A percentile compares a stretch with the other conserved stretches of the same genome.
Evolutionary conservation across 37 sponge, comb jelly and placozoan species (phyloP).

Genomic region (Chondrilla cf. caribensis): DNA sequence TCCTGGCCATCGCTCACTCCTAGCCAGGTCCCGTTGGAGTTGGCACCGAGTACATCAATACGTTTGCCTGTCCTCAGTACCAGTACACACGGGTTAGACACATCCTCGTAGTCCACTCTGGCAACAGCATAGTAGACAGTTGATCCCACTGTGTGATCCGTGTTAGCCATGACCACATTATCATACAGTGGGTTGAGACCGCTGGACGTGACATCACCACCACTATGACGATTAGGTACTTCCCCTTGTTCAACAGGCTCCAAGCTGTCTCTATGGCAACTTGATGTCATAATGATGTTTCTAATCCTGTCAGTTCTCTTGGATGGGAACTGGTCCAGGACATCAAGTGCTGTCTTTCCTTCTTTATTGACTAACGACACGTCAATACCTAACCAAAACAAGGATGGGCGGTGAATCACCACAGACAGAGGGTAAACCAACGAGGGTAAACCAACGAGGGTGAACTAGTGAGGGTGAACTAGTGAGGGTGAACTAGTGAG

Average conservation of each 20-base stretch:
- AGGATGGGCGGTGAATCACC: background rate
- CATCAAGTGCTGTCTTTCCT: slow-evolving; percentile 48
- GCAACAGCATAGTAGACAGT: background rate
- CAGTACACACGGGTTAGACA: background rate
- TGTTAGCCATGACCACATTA: background rate
- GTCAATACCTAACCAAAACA: slow-evolving; percentile 21
- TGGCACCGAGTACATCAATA: background rate
- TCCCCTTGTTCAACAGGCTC: background rate
- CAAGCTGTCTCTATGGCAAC: background rate
- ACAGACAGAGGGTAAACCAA: background rate
- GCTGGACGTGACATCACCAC: background rate
- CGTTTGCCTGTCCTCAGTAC: background rate
- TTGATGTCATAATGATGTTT: slow-evolving; percentile 20
- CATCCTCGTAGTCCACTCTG: slow-evolving; percentile 7
- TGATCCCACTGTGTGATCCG: no score
- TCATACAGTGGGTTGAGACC: background rate
- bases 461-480: no score
- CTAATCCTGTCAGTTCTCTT: slow-evolving; percentile 24
- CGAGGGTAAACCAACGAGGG: no score
- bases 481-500: no score
- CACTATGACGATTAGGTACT: background rate
- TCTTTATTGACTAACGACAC: slow-evolving; percentile 34
- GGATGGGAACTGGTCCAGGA: slow-evolving; percentile 40
- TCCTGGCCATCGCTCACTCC: slow-evolving; percentile 31
- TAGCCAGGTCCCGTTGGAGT: slow-evolving; percentile 18